These are phyloP conservation scores for Polymixis flavicincta DNA, from an alignment of 2,888 invertebrate species.

Conservation along the genomic window DNA sequence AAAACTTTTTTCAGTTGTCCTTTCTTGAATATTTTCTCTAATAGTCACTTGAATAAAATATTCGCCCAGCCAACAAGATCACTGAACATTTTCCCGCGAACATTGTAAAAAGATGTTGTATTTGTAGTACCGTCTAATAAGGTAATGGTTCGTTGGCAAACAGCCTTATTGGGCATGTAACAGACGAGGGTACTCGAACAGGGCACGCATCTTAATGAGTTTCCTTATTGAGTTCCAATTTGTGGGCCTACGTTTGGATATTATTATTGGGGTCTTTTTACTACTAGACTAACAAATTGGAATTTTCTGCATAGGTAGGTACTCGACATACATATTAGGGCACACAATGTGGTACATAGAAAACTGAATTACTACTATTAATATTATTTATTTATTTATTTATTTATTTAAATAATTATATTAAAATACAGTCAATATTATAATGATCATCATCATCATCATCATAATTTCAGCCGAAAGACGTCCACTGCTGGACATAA, in stretches of 20 bases:
- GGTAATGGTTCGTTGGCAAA: conserved; percentile 21
- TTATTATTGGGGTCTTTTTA: conserved; percentile 14
- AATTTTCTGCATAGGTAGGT: not conserved
- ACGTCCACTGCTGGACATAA: too few species aligned
- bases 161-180: conserved; percentile 27
- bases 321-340: too few species aligned
- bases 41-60: not conserved
- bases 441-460: too few species aligned
- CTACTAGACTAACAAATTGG: not conserved
- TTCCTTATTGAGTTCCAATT: conserved; percentile 33
- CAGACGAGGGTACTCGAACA: conserved; percentile 31
- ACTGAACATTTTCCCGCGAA: not conserved
- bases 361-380: not conserved
- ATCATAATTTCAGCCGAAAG: too few species aligned
- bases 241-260: not conserved
- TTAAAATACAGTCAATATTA: too few species aligned
- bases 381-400: too few species aligned
- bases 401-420: too few species aligned
- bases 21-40: too few species aligned
- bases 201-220: conserved; percentile 34
- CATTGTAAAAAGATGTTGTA: conserved; percentile 4
- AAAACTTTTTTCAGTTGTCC: too few species aligned
- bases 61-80: not conserved
- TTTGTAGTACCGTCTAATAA: conserved; percentile 20
- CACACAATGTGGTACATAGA: too few species aligned